Base-by-base conservation (phyloP, 64 coral and sea anemone species). In the Porites lutea region DNA sequence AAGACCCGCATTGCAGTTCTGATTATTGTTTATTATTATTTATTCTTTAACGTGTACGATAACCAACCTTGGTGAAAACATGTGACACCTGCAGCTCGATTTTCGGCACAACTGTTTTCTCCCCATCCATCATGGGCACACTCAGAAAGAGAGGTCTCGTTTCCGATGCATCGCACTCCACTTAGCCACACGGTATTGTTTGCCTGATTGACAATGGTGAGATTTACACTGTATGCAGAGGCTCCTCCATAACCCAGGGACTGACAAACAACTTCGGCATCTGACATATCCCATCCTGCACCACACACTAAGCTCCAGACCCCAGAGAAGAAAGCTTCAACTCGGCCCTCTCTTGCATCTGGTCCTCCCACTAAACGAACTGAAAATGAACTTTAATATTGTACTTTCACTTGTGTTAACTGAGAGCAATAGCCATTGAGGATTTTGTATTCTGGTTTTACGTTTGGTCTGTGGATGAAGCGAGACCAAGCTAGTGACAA, bases 321-420 rank as follows among this genome's bases (percentile, higher is more conserved):
- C 2, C 59, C 81, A 11, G 81, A 84, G 48, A 13, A 51, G 48
- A 49, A 68, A 3, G 69, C 81, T 69, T 84, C 81, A 68, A 84
- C 81, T 67, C 81, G 81, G 62, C 81, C 81, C 8, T 69, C 61
- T 10, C 15, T 52, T 18, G 46, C 18, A 2, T 48, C 4, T 12
- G 44, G 81, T 51, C 81, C 81, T 68, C 21, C 61, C 8, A 84
- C 81, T 48, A 84, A 84, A 68, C 81, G 81, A 49, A 84, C 81
- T 84, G 13, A 66, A 84, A 80, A 19, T 37, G 27, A 37, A 37
- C 27, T 37, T 37, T 37, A 37, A 37, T 37, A 37, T 37, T 37
- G 27, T 37, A 37, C 27, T 1, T 37, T 37, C 27, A 37, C 27
- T 37, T 37, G 1, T 37, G 27, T 37, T 37, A 37, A 37, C 27